Evolutionary conservation across 2,888 invertebrate species (phyloP).

Genomic region (Pandemis corylana): DNA sequence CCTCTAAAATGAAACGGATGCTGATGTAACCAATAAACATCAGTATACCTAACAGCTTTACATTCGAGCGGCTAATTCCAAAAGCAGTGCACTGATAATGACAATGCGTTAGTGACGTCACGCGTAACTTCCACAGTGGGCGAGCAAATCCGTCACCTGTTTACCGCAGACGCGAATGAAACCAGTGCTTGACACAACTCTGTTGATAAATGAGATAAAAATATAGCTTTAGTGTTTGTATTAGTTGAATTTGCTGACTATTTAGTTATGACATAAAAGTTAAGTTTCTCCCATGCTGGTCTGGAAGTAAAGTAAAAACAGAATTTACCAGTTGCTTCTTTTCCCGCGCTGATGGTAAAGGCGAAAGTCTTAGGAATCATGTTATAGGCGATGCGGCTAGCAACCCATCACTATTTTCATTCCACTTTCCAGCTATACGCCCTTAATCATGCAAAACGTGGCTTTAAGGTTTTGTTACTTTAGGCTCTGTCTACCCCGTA

Average conservation of each 20-base stretch:
- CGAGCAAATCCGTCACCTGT: conserved; percentile 13
- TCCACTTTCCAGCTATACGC: too few species aligned
- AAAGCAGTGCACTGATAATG: conserved; percentile 11
- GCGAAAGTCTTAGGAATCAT: too few species aligned
- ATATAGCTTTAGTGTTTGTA: background rate
- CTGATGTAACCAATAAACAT: background rate
- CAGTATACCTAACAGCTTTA: background rate
- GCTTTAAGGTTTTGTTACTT: too few species aligned
- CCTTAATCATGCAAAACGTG: too few species aligned
- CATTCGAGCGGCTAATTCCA: background rate
- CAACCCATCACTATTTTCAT: too few species aligned
- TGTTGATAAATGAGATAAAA: conserved; percentile 1
- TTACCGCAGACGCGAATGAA: conserved; percentile 9
- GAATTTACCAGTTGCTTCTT: too few species aligned
- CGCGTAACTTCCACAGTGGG: background rate
- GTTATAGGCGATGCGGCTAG: too few species aligned
- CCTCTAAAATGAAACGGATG: too few species aligned
- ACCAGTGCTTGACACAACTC: background rate
- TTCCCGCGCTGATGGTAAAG: too few species aligned
- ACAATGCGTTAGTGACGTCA: background rate
- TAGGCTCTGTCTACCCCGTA: too few species aligned
- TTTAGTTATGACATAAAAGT: background rate
- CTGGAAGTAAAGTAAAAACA: too few species aligned
- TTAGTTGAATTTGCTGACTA: background rate
- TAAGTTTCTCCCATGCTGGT: too few species aligned